These are phyloP conservation scores for Baryphthengus martii DNA, from an alignment of 2,113 vertebrate species.

Conservation along the genomic window DNA sequence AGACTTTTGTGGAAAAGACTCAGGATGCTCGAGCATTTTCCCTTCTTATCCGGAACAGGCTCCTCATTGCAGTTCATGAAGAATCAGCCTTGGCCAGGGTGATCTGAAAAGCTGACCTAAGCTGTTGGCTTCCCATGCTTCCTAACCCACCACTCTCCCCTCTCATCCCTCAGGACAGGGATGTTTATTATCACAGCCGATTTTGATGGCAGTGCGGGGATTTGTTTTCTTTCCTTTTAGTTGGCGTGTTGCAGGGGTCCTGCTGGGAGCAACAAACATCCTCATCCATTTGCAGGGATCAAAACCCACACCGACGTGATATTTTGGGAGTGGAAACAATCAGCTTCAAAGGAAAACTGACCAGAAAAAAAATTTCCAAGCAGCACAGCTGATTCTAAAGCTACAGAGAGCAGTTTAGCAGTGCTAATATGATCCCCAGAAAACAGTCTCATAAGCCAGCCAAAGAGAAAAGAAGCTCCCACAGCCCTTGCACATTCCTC, in stretches of 20 bases:
- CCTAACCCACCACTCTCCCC: background rate
- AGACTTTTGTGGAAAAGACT: background rate
- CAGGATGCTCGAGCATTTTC: background rate
- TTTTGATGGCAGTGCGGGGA: background rate
- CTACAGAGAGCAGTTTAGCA: background rate
- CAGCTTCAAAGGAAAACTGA: background rate
- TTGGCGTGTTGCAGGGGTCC: background rate
- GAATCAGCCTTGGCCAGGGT: background rate
- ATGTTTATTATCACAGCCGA: slow-evolving; percentile 27
- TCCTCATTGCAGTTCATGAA: background rate
- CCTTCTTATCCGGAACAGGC: background rate
- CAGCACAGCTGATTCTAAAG: background rate
- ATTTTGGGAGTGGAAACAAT: background rate
- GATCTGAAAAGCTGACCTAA: background rate
- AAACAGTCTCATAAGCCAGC: background rate
- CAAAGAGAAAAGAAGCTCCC: background rate
- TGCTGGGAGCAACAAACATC: slow-evolving; percentile 31
- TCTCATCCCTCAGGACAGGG: background rate
- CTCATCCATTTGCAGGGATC: background rate
- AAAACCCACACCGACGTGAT: background rate
- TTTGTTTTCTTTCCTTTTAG: slow-evolving; percentile 9
- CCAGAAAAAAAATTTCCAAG: background rate
- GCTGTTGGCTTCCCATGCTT: background rate
- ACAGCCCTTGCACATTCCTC: accelerated
- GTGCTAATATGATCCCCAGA: background rate